Evolutionary conservation across 1,140 invertebrate genomes (phyloP).

Genomic region (Elymnias hypermnestra): DNA sequence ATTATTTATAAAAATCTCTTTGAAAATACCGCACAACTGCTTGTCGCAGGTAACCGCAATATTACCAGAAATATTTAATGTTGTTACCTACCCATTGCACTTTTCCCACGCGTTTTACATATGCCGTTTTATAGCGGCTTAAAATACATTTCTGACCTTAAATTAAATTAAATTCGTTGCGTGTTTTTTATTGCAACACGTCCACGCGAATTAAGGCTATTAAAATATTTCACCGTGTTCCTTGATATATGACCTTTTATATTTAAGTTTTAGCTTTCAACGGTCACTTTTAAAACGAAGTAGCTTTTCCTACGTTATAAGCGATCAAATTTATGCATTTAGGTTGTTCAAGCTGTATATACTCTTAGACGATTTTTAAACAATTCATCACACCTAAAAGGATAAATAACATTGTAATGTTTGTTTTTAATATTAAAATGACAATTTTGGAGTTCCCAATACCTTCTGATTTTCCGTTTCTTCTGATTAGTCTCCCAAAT

Average conservation of each 20-base stretch:
- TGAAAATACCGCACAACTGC: conserved; percentile 54
- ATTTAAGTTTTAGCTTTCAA: conserved; percentile 18
- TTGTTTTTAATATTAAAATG: too few species aligned
- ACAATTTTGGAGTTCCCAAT: too few species aligned
- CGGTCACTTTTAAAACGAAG: background rate
- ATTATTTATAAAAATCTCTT: conserved; percentile 68
- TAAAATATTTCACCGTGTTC: conserved; percentile 38
- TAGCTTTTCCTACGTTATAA: too few species aligned
- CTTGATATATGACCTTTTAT: conserved; percentile 23
- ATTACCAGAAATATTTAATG: conserved; percentile 66
- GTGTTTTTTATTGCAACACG: conserved; percentile 41
- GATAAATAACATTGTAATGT: too few species aligned
- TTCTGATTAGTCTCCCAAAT: too few species aligned
- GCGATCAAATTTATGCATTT: too few species aligned
- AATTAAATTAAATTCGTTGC: conserved; percentile 48
- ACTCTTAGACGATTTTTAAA: too few species aligned
- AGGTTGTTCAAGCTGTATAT: too few species aligned
- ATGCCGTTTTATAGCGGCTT: conserved; percentile 42
- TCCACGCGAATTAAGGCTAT: conserved; percentile 38
- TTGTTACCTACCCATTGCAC: conserved; percentile 48
- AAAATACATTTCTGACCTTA: conserved; percentile 49
- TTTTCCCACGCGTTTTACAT: conserved; percentile 41
- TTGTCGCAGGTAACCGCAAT: conserved; percentile 61
- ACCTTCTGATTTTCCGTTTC: too few species aligned
- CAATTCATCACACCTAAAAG: too few species aligned